phyloP scores from a whole-genome alignment of 2,113 vertebrate genomes.

The Pogona vitticeps region DNA sequence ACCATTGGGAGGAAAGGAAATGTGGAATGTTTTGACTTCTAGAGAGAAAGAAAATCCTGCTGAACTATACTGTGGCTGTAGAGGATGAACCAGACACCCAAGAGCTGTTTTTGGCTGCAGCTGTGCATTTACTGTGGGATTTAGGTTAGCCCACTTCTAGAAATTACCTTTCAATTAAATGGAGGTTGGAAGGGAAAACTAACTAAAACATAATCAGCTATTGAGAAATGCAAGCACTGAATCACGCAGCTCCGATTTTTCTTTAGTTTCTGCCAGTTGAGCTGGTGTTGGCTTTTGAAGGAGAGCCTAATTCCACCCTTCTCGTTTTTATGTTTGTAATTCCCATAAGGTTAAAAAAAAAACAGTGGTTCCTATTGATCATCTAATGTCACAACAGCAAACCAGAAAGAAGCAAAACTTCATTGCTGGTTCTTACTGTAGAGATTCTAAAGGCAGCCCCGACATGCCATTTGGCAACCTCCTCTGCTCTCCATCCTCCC shows the following conservation, averaged over 20 bases:
- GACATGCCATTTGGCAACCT: constrained; percentile 36
- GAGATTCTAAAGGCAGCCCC: constrained; percentile 43
- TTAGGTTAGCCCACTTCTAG: neutral
- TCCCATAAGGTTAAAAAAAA: constrained; percentile 62
- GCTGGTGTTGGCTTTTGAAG: constrained; percentile 53
- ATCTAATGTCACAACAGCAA: constrained; percentile 72
- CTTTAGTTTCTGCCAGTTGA: neutral
- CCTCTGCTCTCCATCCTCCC: constrained; percentile 40
- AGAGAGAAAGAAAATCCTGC: neutral
- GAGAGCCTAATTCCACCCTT: constrained; percentile 67
- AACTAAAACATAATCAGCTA: neutral
- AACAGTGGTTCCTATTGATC: constrained; percentile 59
- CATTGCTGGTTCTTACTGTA: constrained; percentile 14
- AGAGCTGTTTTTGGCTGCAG: neutral
- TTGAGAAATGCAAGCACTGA: neutral
- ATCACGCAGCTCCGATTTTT: neutral
- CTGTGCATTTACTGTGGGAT: neutral
- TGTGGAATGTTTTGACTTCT: neutral
- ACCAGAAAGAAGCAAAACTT: constrained; percentile 68
- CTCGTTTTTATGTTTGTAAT: constrained; percentile 73
- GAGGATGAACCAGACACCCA: neutral
- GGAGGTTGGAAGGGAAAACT: neutral
- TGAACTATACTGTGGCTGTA: neutral
- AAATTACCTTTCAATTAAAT: neutral
- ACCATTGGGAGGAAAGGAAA: neutral